phyloP scores from a whole-genome alignment of 2,888 invertebrate genomes.

The Eupsilia transversa region DNA sequence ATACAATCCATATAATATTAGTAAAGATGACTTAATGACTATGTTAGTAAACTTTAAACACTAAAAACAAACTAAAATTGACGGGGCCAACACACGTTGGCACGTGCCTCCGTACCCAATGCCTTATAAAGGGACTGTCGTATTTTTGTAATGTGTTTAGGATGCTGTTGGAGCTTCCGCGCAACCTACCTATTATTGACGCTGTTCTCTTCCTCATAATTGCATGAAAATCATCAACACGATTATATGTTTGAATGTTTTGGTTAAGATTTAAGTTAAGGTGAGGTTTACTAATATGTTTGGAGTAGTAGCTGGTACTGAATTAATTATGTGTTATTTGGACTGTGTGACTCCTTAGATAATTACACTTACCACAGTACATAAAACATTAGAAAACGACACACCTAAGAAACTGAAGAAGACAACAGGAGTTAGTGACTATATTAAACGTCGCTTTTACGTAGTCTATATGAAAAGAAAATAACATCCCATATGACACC shows the following conservation, averaged over 20 bases:
- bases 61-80: no score
- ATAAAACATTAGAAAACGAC: slow-evolving; percentile 12
- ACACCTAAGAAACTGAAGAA: slow-evolving; percentile 53
- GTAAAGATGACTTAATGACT: no score
- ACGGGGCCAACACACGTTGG: no score
- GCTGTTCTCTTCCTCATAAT: no score
- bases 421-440: slow-evolving; percentile 68
- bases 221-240: no score
- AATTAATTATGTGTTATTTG: background rate
- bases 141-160: no score
- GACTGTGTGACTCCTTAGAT: background rate
- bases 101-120: no score
- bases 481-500: slow-evolving; percentile 85
- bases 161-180: no score
- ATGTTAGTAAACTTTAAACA: no score
- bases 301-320: background rate
- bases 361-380: background rate
- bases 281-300: background rate
- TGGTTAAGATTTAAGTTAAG: background rate
- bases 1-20: no score
- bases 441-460: slow-evolving; percentile 81
- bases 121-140: no score
- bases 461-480: slow-evolving; percentile 84
- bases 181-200: no score
- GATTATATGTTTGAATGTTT: background rate